phyloP scores from a whole-genome alignment of 2,888 invertebrate species.

The Leptinotarsa rubiginosa region DNA sequence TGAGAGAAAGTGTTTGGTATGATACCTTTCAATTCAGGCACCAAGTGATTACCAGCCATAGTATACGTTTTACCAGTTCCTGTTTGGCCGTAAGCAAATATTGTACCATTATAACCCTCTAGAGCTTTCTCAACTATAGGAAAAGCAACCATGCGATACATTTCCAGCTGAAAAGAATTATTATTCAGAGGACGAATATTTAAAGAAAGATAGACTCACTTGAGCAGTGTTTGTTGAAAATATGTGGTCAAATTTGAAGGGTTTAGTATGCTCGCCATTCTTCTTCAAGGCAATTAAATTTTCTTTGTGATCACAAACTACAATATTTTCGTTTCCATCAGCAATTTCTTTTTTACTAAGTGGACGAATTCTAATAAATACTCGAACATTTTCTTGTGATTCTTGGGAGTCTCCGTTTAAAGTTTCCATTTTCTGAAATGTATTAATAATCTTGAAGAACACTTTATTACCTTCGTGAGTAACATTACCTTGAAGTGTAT shows the following conservation, averaged over 20 bases:
- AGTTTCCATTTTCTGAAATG: conserved; percentile 47
- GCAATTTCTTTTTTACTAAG: conserved; percentile 87
- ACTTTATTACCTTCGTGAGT: conserved; percentile 22
- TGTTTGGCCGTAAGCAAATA: conserved; percentile 90
- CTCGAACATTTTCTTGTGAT: conserved; percentile 88
- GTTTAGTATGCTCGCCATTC: conserved; percentile 77
- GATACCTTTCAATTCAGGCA: conserved; percentile 92
- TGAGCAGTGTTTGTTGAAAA: conserved; percentile 89
- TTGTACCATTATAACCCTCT: conserved; percentile 95
- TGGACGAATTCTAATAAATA: conserved; percentile 95
- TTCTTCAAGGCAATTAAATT: conserved; percentile 83
- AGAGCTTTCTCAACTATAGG: conserved; percentile 97
- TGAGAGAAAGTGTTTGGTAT: conserved; percentile 99
- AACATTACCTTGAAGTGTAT: conserved; percentile 34
- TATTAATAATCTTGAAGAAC: not conserved
- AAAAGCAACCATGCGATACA: conserved; percentile 95
- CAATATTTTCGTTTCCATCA: conserved; percentile 78
- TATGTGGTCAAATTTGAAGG: conserved; percentile 95
- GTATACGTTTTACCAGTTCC: conserved; percentile 99
- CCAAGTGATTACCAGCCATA: conserved; percentile 92
- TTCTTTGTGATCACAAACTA: conserved; percentile 81
- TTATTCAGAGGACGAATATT: not conserved
- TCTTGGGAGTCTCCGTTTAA: conserved; percentile 43
- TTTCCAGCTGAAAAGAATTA: conserved; percentile 76
- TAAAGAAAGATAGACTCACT: conserved; percentile 65